These are phyloP conservation scores for Atta cephalotes DNA, from an alignment of 1,140 invertebrate genomes.

Conservation along the genomic window DNA sequence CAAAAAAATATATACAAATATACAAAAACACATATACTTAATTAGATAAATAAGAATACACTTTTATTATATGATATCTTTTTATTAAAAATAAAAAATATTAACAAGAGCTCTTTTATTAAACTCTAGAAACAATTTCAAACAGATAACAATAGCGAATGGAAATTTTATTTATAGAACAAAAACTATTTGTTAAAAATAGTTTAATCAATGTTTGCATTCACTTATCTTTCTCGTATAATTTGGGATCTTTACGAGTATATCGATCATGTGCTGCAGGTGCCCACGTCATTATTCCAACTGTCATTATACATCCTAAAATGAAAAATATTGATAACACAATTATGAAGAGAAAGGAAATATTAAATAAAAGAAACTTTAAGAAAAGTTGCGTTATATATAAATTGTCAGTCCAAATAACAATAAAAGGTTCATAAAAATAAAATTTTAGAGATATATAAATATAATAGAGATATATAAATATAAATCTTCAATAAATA, in stretches of 20 bases:
- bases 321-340: background rate
- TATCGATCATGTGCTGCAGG: background rate
- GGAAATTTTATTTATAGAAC: background rate
- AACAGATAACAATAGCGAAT: background rate
- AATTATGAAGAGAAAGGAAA: background rate
- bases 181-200: conserved; percentile 19
- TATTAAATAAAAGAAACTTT: conserved; percentile 1
- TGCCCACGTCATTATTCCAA: background rate
- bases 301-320: conserved; percentile 19
- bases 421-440: background rate
- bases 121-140: conserved; percentile 10
- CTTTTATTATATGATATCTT: background rate
- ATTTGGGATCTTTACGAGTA: conserved; percentile 65
- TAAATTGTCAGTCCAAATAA: background rate
- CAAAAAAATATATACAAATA: background rate
- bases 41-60: background rate
- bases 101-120: background rate
- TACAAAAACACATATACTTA: background rate
- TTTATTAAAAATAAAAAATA: background rate
- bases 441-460: background rate
- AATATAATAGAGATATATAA: too few species aligned
- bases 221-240: conserved; percentile 70
- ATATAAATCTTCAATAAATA: background rate
- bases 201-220: background rate
- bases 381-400: background rate